These are phyloP conservation scores for Stomatorhinus ivindoensis DNA, from an alignment of 2,113 vertebrate genomes.

Conservation along the genomic window DNA sequence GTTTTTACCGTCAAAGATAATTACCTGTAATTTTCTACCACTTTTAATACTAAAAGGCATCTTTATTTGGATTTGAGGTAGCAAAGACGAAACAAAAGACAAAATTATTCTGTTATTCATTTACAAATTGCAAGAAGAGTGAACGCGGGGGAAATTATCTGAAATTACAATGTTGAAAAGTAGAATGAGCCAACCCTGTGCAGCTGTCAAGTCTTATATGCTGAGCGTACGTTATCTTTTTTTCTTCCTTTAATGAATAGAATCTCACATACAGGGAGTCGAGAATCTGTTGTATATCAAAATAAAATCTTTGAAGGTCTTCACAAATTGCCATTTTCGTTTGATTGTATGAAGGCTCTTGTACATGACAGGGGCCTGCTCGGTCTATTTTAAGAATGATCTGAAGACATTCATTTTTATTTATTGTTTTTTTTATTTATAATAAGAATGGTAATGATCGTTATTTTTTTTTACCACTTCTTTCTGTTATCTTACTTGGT, in stretches of 20 bases:
- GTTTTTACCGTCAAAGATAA: constrained; percentile 99
- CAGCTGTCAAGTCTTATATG: constrained; percentile 88
- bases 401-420: neutral
- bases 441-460: neutral
- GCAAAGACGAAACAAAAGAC: constrained; percentile 99
- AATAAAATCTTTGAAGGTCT: constrained; percentile 7
- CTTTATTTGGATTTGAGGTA: constrained; percentile 99
- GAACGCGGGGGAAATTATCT: constrained; percentile 95
- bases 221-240: constrained; percentile 50
- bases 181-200: constrained; percentile 72
- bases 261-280: constrained; percentile 25
- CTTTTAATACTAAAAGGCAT: constrained; percentile 99
- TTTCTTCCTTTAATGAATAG: constrained; percentile 35
- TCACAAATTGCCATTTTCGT: constrained; percentile 8
- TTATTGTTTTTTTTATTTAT: neutral
- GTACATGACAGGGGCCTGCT: neutral
- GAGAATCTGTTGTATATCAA: constrained; percentile 14
- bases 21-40: constrained; percentile 99
- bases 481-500: neutral
- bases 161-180: constrained; percentile 95
- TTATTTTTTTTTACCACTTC: constrained; percentile 3
- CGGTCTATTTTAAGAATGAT: neutral
- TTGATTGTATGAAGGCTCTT: neutral
- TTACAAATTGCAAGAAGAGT: constrained; percentile 99
- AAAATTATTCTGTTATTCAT: constrained; percentile 99